Conservation (phyloP, 2,797 vertebrate species). For the Microctenopoma steveboyesi region DNA sequence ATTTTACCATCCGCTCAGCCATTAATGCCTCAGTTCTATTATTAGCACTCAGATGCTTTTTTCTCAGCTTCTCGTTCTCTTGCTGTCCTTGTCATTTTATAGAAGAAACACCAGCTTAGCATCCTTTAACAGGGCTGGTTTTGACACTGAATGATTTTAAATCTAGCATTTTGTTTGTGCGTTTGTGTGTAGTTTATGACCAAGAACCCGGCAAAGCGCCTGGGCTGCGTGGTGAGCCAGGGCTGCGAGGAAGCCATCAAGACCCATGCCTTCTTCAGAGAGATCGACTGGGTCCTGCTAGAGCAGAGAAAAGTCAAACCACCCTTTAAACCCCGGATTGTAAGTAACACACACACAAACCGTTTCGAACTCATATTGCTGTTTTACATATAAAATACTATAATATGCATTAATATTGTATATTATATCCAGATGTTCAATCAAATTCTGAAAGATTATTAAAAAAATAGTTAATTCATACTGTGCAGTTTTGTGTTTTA, state of each 20-base stretch:
- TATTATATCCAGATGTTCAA: too few species aligned
- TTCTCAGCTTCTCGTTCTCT: conserved; percentile 22
- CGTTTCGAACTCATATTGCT: too few species aligned
- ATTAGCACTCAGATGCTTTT: conserved; percentile 52
- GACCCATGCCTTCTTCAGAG: conserved; percentile 96
- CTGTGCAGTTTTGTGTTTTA: too few species aligned
- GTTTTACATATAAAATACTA: too few species aligned
- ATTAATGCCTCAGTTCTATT: conserved; percentile 56
- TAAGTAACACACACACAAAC: conserved; percentile 79
- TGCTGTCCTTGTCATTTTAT: conserved; percentile 37
- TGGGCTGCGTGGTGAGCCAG: conserved; percentile 94
- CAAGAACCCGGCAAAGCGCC: conserved; percentile 95
- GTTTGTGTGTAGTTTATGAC: conserved; percentile 92
- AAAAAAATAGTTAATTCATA: too few species aligned
- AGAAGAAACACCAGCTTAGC: conserved; percentile 19
- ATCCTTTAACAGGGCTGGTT: not conserved
- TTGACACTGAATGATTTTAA: not conserved
- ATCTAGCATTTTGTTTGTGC: conserved; percentile 15
- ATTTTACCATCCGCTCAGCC: conserved; percentile 46
- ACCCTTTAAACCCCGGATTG: conserved; percentile 98
- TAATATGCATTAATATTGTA: too few species aligned
- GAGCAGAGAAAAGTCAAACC: conserved; percentile 98
- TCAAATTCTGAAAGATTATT: too few species aligned
- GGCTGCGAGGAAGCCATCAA: conserved; percentile 96
- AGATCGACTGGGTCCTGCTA: conserved; percentile 97